Evolutionary conservation across 2,113 vertebrate genomes (phyloP).

Genomic region (Verasper variegatus): DNA sequence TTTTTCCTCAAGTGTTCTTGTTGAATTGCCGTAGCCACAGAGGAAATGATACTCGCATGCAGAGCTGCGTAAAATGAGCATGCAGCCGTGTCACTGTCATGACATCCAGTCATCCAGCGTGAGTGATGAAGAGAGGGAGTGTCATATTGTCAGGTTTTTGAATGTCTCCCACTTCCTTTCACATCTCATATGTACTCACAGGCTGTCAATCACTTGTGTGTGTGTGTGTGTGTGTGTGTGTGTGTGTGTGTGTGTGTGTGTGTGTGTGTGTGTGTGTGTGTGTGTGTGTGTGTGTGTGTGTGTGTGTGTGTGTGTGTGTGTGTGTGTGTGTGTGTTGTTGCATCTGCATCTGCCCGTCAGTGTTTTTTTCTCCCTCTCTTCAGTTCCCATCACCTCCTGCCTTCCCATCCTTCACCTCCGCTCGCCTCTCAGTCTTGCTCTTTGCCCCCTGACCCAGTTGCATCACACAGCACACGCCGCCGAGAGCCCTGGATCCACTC

Average conservation of each 20-base stretch:
- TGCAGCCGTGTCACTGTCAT: conserved; percentile 33
- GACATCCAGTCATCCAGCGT: background rate
- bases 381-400: background rate
- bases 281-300: too few relatives aligned
- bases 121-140: conserved; percentile 42
- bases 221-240: too few relatives aligned
- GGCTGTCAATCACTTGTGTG: conserved; percentile 28
- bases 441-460: conserved; percentile 29
- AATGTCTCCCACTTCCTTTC: conserved; percentile 6
- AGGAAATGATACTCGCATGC: background rate
- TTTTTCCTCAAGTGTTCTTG: too few relatives aligned
- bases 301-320: too few relatives aligned
- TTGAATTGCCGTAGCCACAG: too few relatives aligned
- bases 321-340: too few relatives aligned
- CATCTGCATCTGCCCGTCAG: too few relatives aligned
- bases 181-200: background rate
- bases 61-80: conserved; percentile 36
- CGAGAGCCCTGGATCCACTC: background rate
- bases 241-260: too few relatives aligned
- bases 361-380: background rate
- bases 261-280: too few relatives aligned
- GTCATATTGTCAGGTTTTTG: conserved; percentile 48
- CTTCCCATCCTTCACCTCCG: background rate
- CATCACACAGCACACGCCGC: conserved; percentile 6
- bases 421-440: background rate